Evolutionary conservation across 2,797 vertebrate species (phyloP), one percentile per base, ranked within the genome.

Genomic region (Acrossocheilus wenchowensis): DNA sequence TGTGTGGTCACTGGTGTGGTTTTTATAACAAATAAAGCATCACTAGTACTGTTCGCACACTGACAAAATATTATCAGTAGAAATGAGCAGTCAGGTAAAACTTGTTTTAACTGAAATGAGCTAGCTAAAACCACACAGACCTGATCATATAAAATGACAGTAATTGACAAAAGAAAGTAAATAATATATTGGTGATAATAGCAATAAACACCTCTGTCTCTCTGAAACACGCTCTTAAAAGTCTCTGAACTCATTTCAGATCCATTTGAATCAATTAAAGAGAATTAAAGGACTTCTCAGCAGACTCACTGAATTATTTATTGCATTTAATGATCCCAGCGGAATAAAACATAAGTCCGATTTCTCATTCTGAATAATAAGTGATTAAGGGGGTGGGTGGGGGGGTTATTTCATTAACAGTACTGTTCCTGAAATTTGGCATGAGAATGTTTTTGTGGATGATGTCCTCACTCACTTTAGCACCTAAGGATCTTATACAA

Each of bases 241-340:
- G 85, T 89, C 83, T 79, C 45, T 82, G 34, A 88, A 90, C 85
- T 78, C 45, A 84, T 91, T 90, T 90, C 43, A 84, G 80, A 87
- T 89, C 87, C 83, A 89, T 92, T 89, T 92, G 89, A 92, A 92
- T 90, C 89, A 92, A 89, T 87, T 89, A 91, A 91, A 89, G 89
- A 87, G 77, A 91, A 89, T 90, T 85, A 88, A 89, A 89, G 75
- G 89, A 90, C 88, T 90, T 88, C 92, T 85, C 90, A 91, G 89
- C 90, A 87, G 92, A 90, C 87, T 88, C 48, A 66, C 83, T 92
- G 90, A 93, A 94, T 94, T 91, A 93, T 93, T 91, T 89, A 94
- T 89, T 68, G 86, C 83, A 80, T 91, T 91, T 92, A 93, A 94
- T 92, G 91, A 92, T 90, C 91, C 87, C 89, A 30, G 86, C 75